These are phyloP conservation scores for Ferrisia virgata DNA, from an alignment of 2,888 invertebrate genomes.

Conservation along the genomic window DNA sequence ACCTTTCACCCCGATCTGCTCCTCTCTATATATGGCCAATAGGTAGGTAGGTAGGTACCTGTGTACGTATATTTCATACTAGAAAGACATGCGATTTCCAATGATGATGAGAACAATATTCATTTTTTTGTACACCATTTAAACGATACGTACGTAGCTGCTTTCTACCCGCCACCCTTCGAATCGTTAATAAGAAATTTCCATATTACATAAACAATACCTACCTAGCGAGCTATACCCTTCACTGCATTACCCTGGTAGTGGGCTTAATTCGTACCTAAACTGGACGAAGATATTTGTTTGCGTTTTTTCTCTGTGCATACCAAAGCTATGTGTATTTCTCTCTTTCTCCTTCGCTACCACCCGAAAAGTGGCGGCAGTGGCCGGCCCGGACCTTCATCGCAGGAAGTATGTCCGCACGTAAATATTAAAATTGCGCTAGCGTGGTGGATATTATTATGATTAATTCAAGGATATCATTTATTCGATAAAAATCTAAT, in stretches of 20 bases:
- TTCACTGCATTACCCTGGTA: not conserved
- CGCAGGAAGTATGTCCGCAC: conserved; percentile 40
- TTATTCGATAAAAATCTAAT: conserved; percentile 40
- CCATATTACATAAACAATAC: not conserved
- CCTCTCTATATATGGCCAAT: no score
- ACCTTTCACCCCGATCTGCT: not conserved
- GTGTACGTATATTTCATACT: not conserved
- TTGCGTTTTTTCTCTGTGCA: not conserved
- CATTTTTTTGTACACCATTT: not conserved
- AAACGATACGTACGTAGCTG: not conserved
- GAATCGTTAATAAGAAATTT: conserved; percentile 3
- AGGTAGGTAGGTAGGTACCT: no score
- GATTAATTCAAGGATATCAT: conserved; percentile 42
- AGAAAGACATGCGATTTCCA: conserved; percentile 33
- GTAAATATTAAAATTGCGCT: conserved; percentile 39
- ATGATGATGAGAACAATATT: conserved; percentile 3
- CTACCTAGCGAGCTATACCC: not conserved
- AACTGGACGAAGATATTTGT: not conserved
- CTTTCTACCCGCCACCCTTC: not conserved
- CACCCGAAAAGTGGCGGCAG: not conserved
- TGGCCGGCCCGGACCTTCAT: conserved; percentile 8
- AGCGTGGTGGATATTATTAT: conserved; percentile 43
- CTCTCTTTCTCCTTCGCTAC: not conserved
- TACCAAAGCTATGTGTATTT: not conserved
- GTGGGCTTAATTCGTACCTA: not conserved